Percentiles rank a stretch among this genome's conserved stretches.
Conservation (phyloP, 2,113 vertebrate genomes). For the Ophthalmolycus amberensis region DNA sequence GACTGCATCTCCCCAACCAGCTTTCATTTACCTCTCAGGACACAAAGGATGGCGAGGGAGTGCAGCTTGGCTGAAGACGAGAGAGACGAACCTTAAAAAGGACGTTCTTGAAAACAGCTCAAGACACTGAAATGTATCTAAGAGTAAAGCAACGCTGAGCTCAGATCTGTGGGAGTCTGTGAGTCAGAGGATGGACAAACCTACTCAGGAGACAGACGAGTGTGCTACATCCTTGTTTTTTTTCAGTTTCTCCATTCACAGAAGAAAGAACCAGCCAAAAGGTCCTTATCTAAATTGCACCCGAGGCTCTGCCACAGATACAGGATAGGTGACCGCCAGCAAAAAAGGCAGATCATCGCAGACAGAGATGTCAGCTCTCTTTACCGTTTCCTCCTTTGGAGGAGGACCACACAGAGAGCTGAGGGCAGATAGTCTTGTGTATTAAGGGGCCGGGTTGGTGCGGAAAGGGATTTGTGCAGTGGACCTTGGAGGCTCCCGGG, state of each 20-base stretch:
- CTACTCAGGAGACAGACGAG: neutral
- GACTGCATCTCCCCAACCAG: conserved; percentile 67
- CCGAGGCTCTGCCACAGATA: conserved; percentile 12
- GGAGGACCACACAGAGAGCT: conserved; percentile 79
- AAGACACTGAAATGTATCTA: conserved; percentile 21
- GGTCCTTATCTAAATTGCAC: conserved; percentile 29
- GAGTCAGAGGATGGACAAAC: conserved; percentile 36
- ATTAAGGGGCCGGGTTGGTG: conserved; percentile 49
- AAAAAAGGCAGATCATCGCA: conserved; percentile 54
- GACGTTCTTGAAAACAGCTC: conserved; percentile 39
- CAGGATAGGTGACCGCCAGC: conserved; percentile 21
- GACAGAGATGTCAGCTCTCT: conserved; percentile 45
- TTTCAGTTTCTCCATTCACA: neutral
- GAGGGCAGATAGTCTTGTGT: conserved; percentile 50
- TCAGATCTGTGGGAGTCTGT: conserved; percentile 34
- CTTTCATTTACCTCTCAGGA: conserved; percentile 52
- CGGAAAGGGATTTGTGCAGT: conserved; percentile 80
- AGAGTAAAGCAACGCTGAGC: conserved; percentile 24
- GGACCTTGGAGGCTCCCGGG: conserved; percentile 70
- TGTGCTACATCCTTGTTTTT: neutral
- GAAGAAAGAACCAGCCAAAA: conserved; percentile 1
- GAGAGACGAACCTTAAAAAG: conserved; percentile 31
- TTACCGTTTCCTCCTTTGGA: conserved; percentile 54
- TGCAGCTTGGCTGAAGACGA: conserved; percentile 26
- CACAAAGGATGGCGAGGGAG: conserved; percentile 33